Evolutionary conservation across 2,888 invertebrate species (phyloP).

Genomic region (Erebia ligea): DNA sequence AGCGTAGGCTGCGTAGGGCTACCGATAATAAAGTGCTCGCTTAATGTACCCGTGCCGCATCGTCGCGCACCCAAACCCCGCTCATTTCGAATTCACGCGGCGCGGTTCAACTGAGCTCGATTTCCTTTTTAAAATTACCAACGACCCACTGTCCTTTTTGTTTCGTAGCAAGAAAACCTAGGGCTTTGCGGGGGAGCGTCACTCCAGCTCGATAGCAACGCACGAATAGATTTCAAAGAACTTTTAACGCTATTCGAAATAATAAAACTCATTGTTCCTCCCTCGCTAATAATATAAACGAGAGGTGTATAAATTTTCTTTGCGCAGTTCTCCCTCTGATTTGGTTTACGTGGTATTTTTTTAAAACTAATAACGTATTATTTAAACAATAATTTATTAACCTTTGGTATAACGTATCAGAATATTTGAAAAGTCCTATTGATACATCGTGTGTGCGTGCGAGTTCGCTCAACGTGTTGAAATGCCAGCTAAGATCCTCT

Average conservation of each 20-base stretch:
- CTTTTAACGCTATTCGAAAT: conserved; percentile 37
- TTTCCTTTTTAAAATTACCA: conserved; percentile 82
- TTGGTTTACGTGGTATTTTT: background rate
- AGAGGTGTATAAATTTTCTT: conserved; percentile 1
- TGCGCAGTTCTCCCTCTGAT: background rate
- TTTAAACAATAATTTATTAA: too few species aligned
- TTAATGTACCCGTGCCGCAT: conserved; percentile 66
- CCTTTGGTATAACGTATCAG: too few species aligned
- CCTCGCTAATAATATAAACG: conserved; percentile 10
- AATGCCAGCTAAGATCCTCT: background rate
- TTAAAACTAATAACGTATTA: background rate
- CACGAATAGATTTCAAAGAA: conserved; percentile 44
- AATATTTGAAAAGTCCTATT: background rate
- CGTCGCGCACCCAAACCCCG: conserved; percentile 71
- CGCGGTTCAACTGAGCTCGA: conserved; percentile 69
- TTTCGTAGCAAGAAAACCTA: conserved; percentile 65
- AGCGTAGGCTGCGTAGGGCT: conserved; percentile 28
- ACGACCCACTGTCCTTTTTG: conserved; percentile 78
- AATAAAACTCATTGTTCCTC: conserved; percentile 35
- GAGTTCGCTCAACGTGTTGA: background rate
- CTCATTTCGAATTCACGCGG: conserved; percentile 71
- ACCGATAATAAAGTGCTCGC: conserved; percentile 73
- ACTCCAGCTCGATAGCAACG: conserved; percentile 53
- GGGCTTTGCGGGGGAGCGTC: conserved; percentile 56
- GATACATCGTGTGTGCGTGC: background rate